Evolutionary conservation across 2,888 invertebrate species (phyloP).

Genomic region (Plagodis dolabraria): DNA sequence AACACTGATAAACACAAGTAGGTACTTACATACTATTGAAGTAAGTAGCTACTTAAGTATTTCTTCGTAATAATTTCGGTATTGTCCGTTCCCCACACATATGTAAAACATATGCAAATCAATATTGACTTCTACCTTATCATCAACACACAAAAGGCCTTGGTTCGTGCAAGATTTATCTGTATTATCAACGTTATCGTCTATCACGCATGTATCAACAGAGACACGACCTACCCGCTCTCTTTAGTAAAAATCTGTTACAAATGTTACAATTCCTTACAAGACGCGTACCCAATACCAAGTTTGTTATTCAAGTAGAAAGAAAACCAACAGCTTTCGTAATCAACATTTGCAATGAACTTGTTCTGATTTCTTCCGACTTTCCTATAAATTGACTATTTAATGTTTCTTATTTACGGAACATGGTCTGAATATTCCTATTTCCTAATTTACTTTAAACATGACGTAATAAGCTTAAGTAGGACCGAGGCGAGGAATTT

Average conservation of each 20-base stretch:
- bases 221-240: conserved; percentile 11
- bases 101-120: not conserved
- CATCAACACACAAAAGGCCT: conserved; percentile 18
- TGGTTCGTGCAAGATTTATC: conserved; percentile 32
- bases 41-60: not conserved
- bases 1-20: no score
- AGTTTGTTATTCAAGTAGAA: conserved; percentile 37
- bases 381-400: conserved; percentile 26
- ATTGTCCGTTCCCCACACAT: no score
- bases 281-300: conserved; percentile 13
- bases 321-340: conserved; percentile 54
- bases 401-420: conserved; percentile 3
- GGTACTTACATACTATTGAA: not conserved
- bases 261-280: conserved; percentile 24
- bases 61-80: no score
- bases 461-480: conserved; percentile 22
- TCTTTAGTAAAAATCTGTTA: conserved; percentile 28
- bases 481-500: conserved; percentile 22
- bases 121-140: conserved; percentile 4
- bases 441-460: conserved; percentile 2
- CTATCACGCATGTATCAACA: conserved; percentile 8
- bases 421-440: not conserved
- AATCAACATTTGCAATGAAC: conserved; percentile 46
- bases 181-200: conserved; percentile 28
- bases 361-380: conserved; percentile 51